phyloP scores from a whole-genome alignment of 2,797 vertebrate genomes.

The Gallinago solitaria region DNA sequence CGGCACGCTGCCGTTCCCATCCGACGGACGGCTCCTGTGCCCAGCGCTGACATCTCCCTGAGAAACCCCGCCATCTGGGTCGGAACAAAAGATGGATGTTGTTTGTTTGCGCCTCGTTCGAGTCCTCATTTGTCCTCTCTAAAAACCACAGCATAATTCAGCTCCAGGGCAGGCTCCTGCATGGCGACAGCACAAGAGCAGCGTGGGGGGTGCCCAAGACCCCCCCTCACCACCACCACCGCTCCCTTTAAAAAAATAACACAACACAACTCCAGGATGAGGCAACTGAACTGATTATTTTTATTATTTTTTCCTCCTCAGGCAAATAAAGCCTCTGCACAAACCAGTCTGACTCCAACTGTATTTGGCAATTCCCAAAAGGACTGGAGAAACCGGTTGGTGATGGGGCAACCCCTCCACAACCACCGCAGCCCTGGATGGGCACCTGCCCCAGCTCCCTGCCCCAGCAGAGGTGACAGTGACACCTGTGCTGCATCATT shows the following conservation, averaged over 20 bases:
- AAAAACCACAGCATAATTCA: neutral
- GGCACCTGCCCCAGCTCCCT: neutral
- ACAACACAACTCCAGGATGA: neutral
- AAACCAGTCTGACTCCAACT: conserved; percentile 35
- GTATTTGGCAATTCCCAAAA: neutral
- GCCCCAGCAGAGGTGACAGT: neutral
- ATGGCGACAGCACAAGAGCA: neutral
- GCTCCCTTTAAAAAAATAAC: neutral
- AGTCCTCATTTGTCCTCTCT: neutral
- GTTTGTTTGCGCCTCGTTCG: neutral
- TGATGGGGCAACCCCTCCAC: neutral
- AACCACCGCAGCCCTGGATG: neutral
- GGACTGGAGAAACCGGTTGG: neutral
- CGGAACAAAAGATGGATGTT: neutral
- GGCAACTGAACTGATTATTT: neutral
- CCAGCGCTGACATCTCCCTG: neutral
- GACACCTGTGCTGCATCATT: accelerated
- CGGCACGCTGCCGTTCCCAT: accelerated
- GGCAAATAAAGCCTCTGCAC: conserved; percentile 10
- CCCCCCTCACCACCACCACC: no score
- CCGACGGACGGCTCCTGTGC: accelerated
- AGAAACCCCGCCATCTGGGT: neutral
- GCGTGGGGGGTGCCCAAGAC: neutral
- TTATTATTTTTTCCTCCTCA: neutral
- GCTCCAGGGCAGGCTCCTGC: neutral